Conservation (phyloP, 1,140 invertebrate species). For the Tenebrio molitor region DNA sequence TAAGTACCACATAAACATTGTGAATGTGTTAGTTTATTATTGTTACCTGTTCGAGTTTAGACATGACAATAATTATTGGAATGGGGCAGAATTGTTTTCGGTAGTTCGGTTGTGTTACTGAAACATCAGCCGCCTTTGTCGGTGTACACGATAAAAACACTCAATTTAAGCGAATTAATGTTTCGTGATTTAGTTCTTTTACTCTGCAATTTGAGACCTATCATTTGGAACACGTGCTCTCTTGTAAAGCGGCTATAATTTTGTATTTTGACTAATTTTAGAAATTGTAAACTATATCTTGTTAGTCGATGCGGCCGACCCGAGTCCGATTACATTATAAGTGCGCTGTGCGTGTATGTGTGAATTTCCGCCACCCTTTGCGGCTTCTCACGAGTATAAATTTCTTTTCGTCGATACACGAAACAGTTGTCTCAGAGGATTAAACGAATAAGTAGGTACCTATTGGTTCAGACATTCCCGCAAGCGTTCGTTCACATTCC, state of each 20-base stretch:
- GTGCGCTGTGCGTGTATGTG: conserved; percentile 39
- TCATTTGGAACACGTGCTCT: conserved; percentile 21
- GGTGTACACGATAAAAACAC: conserved; percentile 32
- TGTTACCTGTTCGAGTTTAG: conserved; percentile 55
- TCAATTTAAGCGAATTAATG: conserved; percentile 21
- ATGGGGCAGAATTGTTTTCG: conserved; percentile 61
- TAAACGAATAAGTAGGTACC: conserved; percentile 12
- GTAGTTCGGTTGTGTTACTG: conserved; percentile 41
- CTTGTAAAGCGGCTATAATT: conserved; percentile 51
- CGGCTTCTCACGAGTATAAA: not conserved
- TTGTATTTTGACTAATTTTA: conserved; percentile 41
- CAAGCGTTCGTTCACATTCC: conserved; percentile 1
- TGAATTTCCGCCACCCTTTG: conserved; percentile 27
- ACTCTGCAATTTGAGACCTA: conserved; percentile 12
- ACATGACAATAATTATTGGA: conserved; percentile 64
- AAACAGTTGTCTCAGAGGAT: too few relatives aligned
- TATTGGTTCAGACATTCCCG: conserved; percentile 12
- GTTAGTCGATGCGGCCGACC: conserved; percentile 34
- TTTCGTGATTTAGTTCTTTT: conserved; percentile 22
- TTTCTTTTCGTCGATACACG: not conserved
- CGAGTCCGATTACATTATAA: conserved; percentile 25
- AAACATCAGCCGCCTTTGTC: conserved; percentile 29
- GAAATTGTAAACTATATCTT: conserved; percentile 45
- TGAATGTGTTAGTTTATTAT: conserved; percentile 56
- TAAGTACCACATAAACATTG: conserved; percentile 47